phyloP scores from a whole-genome alignment of 2,888 invertebrate species.

The Scelioninae gen. 2 region DNA sequence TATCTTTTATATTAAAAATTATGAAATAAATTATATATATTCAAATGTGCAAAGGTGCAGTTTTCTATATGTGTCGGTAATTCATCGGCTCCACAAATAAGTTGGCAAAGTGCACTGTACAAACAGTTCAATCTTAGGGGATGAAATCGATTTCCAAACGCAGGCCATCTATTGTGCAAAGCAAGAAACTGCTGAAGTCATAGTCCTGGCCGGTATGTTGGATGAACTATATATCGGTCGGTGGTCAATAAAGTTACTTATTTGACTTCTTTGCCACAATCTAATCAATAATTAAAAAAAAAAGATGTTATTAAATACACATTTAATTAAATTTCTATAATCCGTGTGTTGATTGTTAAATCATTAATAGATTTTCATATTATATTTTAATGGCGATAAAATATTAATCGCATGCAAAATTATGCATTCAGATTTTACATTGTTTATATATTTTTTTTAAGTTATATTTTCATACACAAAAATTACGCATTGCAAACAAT shows the following conservation, averaged over 20 bases:
- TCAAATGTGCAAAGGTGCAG: constrained; percentile 16
- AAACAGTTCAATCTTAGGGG: constrained; percentile 65
- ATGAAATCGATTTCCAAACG: constrained; percentile 71
- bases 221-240: constrained; percentile 70
- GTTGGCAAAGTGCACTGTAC: constrained; percentile 62
- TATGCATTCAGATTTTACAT: no score
- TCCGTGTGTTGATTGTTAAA: no score
- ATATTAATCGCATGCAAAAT: no score
- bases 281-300: constrained; percentile 39
- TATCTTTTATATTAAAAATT: not conserved
- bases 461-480: no score
- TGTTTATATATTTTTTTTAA: no score
- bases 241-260: constrained; percentile 66
- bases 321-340: no score
- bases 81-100: constrained; percentile 68
- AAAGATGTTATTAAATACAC: not conserved
- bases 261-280: not conserved
- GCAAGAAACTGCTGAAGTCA: constrained; percentile 68
- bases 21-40: not conserved
- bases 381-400: no score
- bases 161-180: constrained; percentile 72
- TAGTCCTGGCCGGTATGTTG: constrained; percentile 71
- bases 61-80: constrained; percentile 68
- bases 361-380: no score
- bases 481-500: no score